Base-by-base conservation (phyloP, 2,797 vertebrate species). In the Coendou prehensilis region DNA sequence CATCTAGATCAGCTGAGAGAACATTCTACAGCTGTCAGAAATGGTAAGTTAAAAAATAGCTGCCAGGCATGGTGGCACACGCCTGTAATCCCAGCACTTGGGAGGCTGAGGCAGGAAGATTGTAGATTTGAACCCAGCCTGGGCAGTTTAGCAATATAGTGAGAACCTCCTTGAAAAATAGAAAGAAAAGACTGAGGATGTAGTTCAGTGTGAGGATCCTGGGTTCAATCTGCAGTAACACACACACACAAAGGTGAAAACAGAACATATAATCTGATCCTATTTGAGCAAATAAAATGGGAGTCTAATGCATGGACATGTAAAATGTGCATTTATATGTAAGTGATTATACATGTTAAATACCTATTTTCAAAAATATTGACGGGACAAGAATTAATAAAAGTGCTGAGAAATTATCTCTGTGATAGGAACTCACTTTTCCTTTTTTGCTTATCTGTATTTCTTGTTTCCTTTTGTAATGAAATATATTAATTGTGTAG, bases 231-330 rank as follows among this genome's bases (percentile, higher is more conserved):
- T 45, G 20, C 20, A 45, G 20, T 73, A 41, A 73, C 20, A 73
- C 69, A 73, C 20, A 73, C 69, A 71, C 69, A 73, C 17, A 10
- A 3, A 22, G 9, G 15, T 57, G 4, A 11, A 61, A 2, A 14
- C 6, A 15, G 52, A 37, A 30, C 0, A 11, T 33, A 10, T 14
- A 5, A 17, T 1, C 6, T 1, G 2, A 37, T 13, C 52, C 75
- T 33, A 17, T 63, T 33, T 57, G 82, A 30, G 54, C 61, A 30
- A 63, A 45, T 23, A 47, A 41, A 69, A 76, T 6, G 0, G 9
- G 4, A 4, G 9, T 78, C 59, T n/a, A 67, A 41, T 18, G 30
- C 52, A 18, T 1, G 47, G 6, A 13, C 15, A 1, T 41, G 14
- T 18, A 56, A 93, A 41, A 33, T 76, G 26, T n/a, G 3, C 17